Evolutionary conservation across 1,140 invertebrate genomes (phyloP).

Genomic region (Mercenaria mercenaria): DNA sequence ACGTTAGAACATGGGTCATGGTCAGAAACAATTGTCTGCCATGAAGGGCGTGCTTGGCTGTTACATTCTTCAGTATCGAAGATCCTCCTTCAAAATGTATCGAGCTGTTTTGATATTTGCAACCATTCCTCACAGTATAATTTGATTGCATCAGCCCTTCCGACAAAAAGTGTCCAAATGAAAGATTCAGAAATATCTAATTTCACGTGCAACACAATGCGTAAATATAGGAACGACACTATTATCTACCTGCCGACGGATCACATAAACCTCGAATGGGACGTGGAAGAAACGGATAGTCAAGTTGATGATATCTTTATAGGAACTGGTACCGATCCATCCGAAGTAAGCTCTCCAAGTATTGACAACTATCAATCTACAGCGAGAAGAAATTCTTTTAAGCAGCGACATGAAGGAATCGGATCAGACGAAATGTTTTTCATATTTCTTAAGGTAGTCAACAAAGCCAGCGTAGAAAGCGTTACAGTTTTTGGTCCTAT

Average conservation of each 20-base stretch:
- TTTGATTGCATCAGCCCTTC: not conserved
- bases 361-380: slow-evolving; percentile 28
- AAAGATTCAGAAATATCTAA: slow-evolving; percentile 17
- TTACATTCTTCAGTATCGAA: slow-evolving; percentile 20
- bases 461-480: slow-evolving; percentile 69
- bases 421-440: slow-evolving; percentile 64
- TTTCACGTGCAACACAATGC: slow-evolving; percentile 22
- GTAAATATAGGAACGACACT: not conserved
- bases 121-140: slow-evolving; percentile 33
- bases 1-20: slow-evolving; percentile 45
- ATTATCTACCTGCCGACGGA: slow-evolving; percentile 63
- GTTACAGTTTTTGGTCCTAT: slow-evolving; percentile 66
- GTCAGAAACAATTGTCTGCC: slow-evolving; percentile 49
- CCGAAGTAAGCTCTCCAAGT: slow-evolving; percentile 17
- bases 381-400: slow-evolving; percentile 26
- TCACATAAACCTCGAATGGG: slow-evolving; percentile 54
- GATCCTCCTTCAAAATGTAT: not conserved
- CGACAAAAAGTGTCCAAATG: not conserved
- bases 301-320: slow-evolving; percentile 65
- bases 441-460: slow-evolving; percentile 67
- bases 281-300: slow-evolving; percentile 57
- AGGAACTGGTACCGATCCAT: slow-evolving; percentile 49
- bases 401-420: slow-evolving; percentile 57
- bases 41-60: slow-evolving; percentile 62
- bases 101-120: too few species aligned